Percentiles rank a stretch among this genome's conserved stretches.
Evolutionary conservation across 92 coral and sea anemone species (phyloP).

Genomic region (Micromussa lordhowensis): DNA sequence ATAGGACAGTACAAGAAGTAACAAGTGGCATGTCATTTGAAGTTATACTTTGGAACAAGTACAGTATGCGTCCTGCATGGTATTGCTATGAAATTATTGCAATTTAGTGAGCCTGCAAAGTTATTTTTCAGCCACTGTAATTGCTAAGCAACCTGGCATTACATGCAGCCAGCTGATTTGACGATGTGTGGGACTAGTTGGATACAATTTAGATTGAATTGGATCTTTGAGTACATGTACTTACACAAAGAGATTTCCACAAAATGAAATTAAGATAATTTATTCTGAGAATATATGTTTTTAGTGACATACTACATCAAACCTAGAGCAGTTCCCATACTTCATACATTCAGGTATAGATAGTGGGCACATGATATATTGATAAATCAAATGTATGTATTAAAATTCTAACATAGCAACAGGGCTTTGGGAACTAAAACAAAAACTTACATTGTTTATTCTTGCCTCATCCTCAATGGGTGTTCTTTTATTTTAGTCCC

Average conservation of each 20-base stretch:
- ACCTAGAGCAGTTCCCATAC: neutral
- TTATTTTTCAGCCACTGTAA: neutral
- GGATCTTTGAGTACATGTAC: neutral
- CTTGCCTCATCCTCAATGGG: no score
- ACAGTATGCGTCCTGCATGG: neutral
- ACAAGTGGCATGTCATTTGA: neutral
- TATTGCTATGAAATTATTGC: neutral
- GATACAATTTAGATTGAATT: neutral
- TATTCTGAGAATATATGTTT: neutral
- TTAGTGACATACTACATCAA: neutral
- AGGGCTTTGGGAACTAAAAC: no score
- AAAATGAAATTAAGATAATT: neutral
- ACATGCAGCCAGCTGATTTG: neutral
- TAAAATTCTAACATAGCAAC: no score
- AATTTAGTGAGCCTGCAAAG: neutral
- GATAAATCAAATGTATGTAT: no score
- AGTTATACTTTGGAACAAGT: neutral
- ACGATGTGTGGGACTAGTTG: neutral
- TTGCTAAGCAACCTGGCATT: neutral
- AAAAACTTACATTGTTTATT: no score
- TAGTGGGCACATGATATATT: no score
- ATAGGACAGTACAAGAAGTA: slow-evolving; percentile 31
- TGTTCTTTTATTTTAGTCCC: no score
- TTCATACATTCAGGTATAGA: no score
- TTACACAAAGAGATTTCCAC: neutral